Evolutionary conservation across 2,888 invertebrate genomes (phyloP).

Genomic region (Melanostoma mellinum): DNA sequence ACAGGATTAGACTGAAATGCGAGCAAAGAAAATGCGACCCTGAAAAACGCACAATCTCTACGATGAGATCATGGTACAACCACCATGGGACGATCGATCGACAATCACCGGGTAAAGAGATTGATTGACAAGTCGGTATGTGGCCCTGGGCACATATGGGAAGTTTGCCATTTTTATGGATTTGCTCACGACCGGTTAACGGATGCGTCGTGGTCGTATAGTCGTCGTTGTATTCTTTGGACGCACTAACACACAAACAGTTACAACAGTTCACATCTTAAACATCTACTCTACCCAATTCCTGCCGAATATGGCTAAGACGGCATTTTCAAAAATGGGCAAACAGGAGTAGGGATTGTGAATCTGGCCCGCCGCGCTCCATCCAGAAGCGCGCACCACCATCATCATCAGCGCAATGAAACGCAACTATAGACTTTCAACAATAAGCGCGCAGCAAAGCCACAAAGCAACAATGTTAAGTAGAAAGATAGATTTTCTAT

Average conservation of each 20-base stretch:
- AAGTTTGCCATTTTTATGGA: conserved; percentile 71
- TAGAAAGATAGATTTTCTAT: conserved; percentile 21
- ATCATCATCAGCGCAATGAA: conserved; percentile 17
- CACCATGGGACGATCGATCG: conserved; percentile 57
- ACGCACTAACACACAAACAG: conserved; percentile 11
- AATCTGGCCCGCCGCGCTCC: conserved; percentile 38
- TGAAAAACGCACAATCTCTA: conserved; percentile 50
- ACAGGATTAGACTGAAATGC: too few species aligned
- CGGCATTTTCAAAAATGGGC: conserved; percentile 69
- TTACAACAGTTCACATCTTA: conserved; percentile 28
- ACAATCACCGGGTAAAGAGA: conserved; percentile 69
- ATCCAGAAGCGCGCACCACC: conserved; percentile 26
- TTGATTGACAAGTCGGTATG: conserved; percentile 73
- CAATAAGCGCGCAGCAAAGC: conserved; percentile 38
- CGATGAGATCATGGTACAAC: conserved; percentile 46
- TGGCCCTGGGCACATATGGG: conserved; percentile 72
- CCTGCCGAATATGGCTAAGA: conserved; percentile 66
- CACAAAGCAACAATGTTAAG: conserved; percentile 42
- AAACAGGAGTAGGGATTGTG: conserved; percentile 70
- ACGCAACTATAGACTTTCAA: conserved; percentile 56
- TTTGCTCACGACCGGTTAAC: conserved; percentile 68
- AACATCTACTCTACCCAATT: conserved; percentile 67
- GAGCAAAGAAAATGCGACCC: not conserved
- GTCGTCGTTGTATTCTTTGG: not conserved
- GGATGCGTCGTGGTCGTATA: conserved; percentile 51